phyloP scores from a whole-genome alignment of 2,113 vertebrate species.

The Phaethon lepturus region DNA sequence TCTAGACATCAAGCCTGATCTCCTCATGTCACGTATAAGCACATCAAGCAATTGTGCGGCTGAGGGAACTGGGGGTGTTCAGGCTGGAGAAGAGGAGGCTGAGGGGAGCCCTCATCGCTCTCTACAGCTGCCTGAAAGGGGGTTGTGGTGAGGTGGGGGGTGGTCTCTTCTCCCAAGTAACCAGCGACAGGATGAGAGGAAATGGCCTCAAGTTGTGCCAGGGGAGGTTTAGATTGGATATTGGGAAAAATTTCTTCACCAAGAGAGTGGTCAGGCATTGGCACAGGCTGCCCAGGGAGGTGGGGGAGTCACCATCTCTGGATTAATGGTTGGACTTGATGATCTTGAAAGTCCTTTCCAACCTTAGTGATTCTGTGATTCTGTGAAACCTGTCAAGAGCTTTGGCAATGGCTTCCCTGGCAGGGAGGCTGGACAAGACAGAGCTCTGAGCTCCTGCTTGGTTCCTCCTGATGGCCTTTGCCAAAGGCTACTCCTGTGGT shows the following conservation, averaged over 20 bases:
- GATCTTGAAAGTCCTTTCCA: no score
- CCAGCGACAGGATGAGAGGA: neutral
- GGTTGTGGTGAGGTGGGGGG: rapidly evolving
- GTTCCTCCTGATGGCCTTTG: neutral
- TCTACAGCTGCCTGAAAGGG: neutral
- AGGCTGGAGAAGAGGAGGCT: neutral
- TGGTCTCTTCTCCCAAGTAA: neutral
- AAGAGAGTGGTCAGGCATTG: no score
- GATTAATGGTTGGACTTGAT: no score
- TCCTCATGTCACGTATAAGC: neutral
- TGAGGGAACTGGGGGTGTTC: no score
- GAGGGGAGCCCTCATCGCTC: neutral
- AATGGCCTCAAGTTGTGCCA: no score
- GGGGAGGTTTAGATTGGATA: no score
- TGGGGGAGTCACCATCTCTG: no score
- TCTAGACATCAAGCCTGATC: neutral
- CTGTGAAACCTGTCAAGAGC: neutral
- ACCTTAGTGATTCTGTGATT: no score
- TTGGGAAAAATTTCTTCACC: no score
- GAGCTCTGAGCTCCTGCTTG: neutral
- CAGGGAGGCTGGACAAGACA: rapidly evolving
- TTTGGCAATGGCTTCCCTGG: neutral
- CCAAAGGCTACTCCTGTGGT: neutral
- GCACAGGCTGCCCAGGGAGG: no score
- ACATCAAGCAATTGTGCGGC: neutral